phyloP scores from a whole-genome alignment of 2,797 vertebrate genomes.

The Erpetoichthys calabaricus region DNA sequence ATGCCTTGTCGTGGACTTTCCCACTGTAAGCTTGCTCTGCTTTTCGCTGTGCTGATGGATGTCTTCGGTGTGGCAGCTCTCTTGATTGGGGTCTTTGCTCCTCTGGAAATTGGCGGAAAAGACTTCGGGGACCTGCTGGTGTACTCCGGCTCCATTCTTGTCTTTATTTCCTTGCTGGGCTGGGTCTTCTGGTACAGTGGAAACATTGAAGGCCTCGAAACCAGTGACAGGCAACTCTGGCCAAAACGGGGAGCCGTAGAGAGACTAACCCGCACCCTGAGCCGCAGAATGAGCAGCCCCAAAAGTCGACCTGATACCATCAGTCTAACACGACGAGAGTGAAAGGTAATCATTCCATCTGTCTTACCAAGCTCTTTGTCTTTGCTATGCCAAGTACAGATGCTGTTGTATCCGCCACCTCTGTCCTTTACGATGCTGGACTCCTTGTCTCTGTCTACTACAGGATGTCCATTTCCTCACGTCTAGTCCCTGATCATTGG shows the following conservation, averaged over 20 bases:
- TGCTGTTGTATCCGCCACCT: no score
- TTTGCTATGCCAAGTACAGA: no score
- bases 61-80: slow-evolving; percentile 54
- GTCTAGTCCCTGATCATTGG: no score
- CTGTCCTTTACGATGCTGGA: no score
- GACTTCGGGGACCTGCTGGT: slow-evolving; percentile 79
- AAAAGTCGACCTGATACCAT: slow-evolving; percentile 17
- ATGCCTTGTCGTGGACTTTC: slow-evolving; percentile 41
- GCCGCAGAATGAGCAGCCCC: slow-evolving; percentile 41
- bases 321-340: no score
- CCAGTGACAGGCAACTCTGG: slow-evolving; percentile 45
- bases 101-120: slow-evolving; percentile 54
- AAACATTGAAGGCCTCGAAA: slow-evolving; percentile 71
- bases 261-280: slow-evolving; percentile 58
- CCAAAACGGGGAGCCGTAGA: slow-evolving; percentile 50
- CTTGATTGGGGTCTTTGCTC: slow-evolving; percentile 66
- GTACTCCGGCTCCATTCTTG: slow-evolving; percentile 66
- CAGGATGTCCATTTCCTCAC: no score
- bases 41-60: slow-evolving; percentile 67
- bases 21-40: slow-evolving; percentile 64
- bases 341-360: no score
- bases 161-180: slow-evolving; percentile 64
- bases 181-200: slow-evolving; percentile 90
- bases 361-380: no score
- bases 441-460: no score